Percentiles rank a stretch among this genome's conserved stretches.
These are phyloP conservation scores for Thecocarcelia acutangulata DNA, from an alignment of 2,888 invertebrate species.

Conservation along the genomic window DNA sequence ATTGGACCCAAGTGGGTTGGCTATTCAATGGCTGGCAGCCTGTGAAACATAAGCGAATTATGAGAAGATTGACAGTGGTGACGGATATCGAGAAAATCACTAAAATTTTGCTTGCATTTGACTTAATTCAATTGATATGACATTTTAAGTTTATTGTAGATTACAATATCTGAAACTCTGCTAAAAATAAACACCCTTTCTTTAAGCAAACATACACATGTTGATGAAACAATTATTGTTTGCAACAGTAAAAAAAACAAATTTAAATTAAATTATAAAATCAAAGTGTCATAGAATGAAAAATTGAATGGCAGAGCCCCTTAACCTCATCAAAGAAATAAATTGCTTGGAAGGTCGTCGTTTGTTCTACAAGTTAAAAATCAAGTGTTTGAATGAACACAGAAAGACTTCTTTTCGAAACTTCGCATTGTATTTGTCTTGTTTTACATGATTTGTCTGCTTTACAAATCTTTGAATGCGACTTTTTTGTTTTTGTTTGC, in stretches of 20 bases:
- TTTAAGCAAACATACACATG: conserved; percentile 1
- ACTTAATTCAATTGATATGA: too few species aligned
- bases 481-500: too few species aligned
- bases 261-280: conserved; percentile 54
- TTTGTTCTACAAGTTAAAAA: conserved; percentile 3
- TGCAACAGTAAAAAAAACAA: conserved; percentile 7
- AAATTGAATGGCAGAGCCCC: conserved; percentile 44
- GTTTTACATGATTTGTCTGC: background rate
- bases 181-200: background rate
- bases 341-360: conserved; percentile 55
- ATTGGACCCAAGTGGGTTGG: too few species aligned
- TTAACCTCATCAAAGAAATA: conserved; percentile 59
- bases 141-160: too few species aligned
- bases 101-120: too few species aligned
- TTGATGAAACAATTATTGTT: background rate
- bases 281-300: conserved; percentile 39
- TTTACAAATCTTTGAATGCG: background rate
- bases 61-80: too few species aligned
- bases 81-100: too few species aligned
- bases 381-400: background rate
- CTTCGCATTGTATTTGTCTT: conserved; percentile 34
- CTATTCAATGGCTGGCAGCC: too few species aligned
- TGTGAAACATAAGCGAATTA: too few species aligned
- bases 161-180: too few species aligned
- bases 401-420: conserved; percentile 31